Conservation (phyloP, 1,140 invertebrate species). For the Tenebrio molitor region DNA sequence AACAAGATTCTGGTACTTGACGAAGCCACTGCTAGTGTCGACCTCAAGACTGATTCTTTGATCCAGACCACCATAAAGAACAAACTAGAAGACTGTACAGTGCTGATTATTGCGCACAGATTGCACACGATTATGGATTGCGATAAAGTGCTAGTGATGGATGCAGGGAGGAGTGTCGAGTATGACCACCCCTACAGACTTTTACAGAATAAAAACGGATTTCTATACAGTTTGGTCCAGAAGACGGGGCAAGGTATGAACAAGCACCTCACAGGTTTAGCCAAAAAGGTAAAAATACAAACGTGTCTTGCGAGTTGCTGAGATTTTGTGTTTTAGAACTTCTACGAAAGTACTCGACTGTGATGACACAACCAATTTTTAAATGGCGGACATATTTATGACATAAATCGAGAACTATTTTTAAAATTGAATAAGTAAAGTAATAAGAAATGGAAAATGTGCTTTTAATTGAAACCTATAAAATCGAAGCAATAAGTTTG, state of each 20-base stretch:
- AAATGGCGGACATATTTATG: too few relatives aligned
- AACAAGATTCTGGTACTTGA: conserved; percentile 71
- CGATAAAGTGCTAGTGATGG: conserved; percentile 70
- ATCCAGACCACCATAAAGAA: conserved; percentile 76
- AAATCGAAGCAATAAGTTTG: too few relatives aligned
- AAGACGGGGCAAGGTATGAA: conserved; percentile 68
- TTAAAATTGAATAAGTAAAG: too few relatives aligned
- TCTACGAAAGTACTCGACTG: too few relatives aligned
- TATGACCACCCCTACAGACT: conserved; percentile 77
- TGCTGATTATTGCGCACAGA: conserved; percentile 75
- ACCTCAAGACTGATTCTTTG: conserved; percentile 71
- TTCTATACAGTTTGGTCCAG: conserved; percentile 67
- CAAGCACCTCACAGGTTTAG: conserved; percentile 63
- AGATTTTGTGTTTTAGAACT: too few relatives aligned
- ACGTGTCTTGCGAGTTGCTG: too few relatives aligned
- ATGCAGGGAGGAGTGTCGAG: conserved; percentile 74
- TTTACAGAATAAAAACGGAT: conserved; percentile 67
- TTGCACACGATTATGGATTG: conserved; percentile 71
- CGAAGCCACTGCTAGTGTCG: conserved; percentile 73
- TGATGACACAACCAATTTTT: too few relatives aligned
- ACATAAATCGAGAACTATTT: too few relatives aligned
- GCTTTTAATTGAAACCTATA: too few relatives aligned
- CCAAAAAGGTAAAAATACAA: conserved; percentile 63
- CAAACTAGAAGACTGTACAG: conserved; percentile 74
- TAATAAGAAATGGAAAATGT: too few relatives aligned